Percentiles rank a stretch among this genome's conserved stretches.
Conservation (phyloP, 2,888 invertebrate genomes). For the Gymnoscelis rufifasciata region DNA sequence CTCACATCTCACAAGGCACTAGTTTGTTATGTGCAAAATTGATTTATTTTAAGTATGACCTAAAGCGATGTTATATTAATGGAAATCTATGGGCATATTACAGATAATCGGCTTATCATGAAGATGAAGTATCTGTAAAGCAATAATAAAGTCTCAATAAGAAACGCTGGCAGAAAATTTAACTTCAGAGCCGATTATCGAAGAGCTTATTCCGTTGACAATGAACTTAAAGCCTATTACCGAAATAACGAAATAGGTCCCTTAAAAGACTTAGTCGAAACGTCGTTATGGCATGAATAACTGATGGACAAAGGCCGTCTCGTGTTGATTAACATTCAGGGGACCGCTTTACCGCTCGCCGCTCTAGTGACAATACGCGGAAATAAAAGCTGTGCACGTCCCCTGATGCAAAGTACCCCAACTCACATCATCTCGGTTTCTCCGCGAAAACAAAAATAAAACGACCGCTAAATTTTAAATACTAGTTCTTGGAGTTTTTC, state of each 20-base stretch:
- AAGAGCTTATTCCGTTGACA: slow-evolving; percentile 6
- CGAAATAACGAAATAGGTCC: slow-evolving; percentile 27
- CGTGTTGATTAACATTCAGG: slow-evolving; percentile 71
- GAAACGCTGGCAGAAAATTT: background rate
- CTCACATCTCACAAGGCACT: too few species aligned
- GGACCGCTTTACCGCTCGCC: slow-evolving; percentile 56
- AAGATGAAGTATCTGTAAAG: too few species aligned
- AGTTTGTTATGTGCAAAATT: too few species aligned
- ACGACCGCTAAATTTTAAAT: background rate
- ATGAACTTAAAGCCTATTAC: slow-evolving; percentile 29
- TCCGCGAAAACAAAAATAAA: slow-evolving; percentile 46
- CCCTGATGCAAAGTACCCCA: slow-evolving; percentile 62
- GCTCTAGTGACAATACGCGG: slow-evolving; percentile 68
- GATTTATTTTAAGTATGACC: too few species aligned
- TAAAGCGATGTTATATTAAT: too few species aligned
- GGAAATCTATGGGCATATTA: too few species aligned
- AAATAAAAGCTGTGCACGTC: slow-evolving; percentile 75
- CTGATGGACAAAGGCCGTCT: slow-evolving; percentile 61
- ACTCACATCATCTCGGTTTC: slow-evolving; percentile 55
- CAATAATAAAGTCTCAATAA: too few species aligned
- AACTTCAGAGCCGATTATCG: background rate
- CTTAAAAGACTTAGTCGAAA: slow-evolving; percentile 57
- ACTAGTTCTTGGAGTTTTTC: background rate
- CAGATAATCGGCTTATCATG: too few species aligned
- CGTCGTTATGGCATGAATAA: slow-evolving; percentile 66